Base-by-base conservation (phyloP, 2,797 vertebrate species). In the Micromesistius poutassou region DNA sequence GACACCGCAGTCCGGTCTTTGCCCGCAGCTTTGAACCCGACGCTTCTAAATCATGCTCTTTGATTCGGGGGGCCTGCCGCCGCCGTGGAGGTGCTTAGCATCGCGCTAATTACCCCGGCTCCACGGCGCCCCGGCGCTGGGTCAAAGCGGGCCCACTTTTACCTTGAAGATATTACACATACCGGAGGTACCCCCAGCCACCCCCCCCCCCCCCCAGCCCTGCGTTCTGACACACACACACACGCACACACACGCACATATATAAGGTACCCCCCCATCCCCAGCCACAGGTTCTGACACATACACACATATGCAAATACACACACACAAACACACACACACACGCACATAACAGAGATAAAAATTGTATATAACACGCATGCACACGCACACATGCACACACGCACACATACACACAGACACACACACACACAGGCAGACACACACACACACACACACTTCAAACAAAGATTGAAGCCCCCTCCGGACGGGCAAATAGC, bases 41-140 rank as follows among this genome's bases (percentile, higher is more conserved):
- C 84, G 90, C 91, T 92, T 83, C 89, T 93, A 89, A 92, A 94
- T 92, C 91, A 93, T 93, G 89, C 89, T 90, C 93, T 94, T 95
- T 95, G 93, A 94, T 94, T 93, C 91, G 81, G 90, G 81, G 90
- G 85, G 87, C 76, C 86, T 87, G 74, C 86, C 90, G 91, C 87
- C 89, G 84, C 88, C 92, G 88, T 89, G 86, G 92, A 93, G 94
- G 92, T 92, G 91, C 90, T 90, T 91, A 93, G 89, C 84, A 83
- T 83, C n/a, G 36, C 80, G 74, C 86, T 93, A 93, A 93, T 95
- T 86, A 91, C 89, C 81, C 83, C 82, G 79, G 87, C 30, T 30
- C 16, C n/a, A n/a, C n/a, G 3, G 28, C 3, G 30, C 30, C 12
- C 42, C 10, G 14, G 42, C 42, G 42, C 42, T 46, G 42, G 42